Evolutionary conservation across 2,797 vertebrate genomes (phyloP).

Genomic region (Tenualosa thibaudeaui): DNA sequence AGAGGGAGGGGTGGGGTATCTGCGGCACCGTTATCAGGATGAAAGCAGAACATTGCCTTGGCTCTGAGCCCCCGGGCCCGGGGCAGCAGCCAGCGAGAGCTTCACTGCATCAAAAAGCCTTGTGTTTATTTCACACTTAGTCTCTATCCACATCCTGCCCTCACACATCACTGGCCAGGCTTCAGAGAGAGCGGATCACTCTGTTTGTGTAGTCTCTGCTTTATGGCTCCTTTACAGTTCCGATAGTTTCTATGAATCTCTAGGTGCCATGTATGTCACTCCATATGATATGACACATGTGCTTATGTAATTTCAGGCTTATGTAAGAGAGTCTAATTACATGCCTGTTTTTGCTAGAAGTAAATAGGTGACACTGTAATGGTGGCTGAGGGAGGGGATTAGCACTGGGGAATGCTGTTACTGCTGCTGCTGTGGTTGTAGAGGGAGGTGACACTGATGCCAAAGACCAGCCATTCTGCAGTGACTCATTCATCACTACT

Average conservation of each 20-base stretch:
- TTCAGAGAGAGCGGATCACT: background rate
- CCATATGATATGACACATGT: background rate
- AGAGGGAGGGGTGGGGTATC: background rate
- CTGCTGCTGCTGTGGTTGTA: background rate
- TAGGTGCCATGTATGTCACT: background rate
- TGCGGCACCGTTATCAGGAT: background rate
- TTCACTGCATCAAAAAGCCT: background rate
- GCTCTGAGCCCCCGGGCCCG: background rate
- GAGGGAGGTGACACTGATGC: background rate
- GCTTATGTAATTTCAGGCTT: background rate
- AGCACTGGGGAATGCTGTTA: background rate
- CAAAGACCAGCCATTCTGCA: background rate
- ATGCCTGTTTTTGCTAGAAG: background rate
- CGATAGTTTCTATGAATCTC: too few relatives aligned
- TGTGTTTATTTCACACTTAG: background rate
- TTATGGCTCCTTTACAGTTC: background rate
- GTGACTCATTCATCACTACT: background rate
- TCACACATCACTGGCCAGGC: background rate
- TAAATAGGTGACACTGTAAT: background rate
- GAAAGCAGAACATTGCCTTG: background rate
- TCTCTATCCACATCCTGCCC: background rate
- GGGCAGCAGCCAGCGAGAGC: background rate
- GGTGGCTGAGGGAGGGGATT: background rate
- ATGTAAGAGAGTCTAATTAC: background rate
- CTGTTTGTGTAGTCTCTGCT: background rate